Percentiles rank a stretch among this genome's conserved stretches.
Conservation (phyloP, 2,113 vertebrate species). For the Lepisosteus oculatus region DNA sequence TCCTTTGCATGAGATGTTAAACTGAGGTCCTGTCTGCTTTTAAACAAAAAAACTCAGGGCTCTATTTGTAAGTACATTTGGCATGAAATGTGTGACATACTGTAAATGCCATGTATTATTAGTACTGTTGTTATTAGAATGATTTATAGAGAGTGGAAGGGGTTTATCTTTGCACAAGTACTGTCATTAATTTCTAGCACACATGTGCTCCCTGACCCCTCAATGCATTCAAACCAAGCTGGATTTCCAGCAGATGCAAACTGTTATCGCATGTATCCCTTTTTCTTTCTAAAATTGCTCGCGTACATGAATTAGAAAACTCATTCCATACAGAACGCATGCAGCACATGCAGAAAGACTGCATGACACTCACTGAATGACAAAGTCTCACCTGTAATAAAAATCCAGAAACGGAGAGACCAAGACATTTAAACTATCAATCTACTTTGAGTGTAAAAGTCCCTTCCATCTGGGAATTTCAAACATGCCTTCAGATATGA, state of each 20-base stretch:
- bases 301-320: conserved; percentile 32
- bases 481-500: conserved; percentile 24
- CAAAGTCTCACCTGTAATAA: conserved; percentile 28
- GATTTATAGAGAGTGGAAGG: too few species aligned
- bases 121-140: too few species aligned
- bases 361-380: conserved; percentile 19
- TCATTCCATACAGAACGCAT: conserved; percentile 36
- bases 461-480: conserved; percentile 12
- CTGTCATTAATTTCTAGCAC: too few species aligned
- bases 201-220: neutral
- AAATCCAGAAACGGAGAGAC: conserved; percentile 34
- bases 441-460: conserved; percentile 5
- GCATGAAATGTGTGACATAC: too few species aligned
- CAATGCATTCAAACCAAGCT: conserved; percentile 14
- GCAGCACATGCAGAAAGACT: conserved; percentile 11
- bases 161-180: too few species aligned
- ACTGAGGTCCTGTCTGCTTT: too few species aligned
- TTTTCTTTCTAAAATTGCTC: conserved; percentile 36
- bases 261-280: conserved; percentile 30
- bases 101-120: too few species aligned
- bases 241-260: conserved; percentile 7
- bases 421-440: conserved; percentile 33
- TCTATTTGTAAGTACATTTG: too few species aligned
- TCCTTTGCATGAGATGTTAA: too few species aligned
- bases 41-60: too few species aligned